Conservation (phyloP, 2,113 vertebrate species). For the Casuarius casuarius region DNA sequence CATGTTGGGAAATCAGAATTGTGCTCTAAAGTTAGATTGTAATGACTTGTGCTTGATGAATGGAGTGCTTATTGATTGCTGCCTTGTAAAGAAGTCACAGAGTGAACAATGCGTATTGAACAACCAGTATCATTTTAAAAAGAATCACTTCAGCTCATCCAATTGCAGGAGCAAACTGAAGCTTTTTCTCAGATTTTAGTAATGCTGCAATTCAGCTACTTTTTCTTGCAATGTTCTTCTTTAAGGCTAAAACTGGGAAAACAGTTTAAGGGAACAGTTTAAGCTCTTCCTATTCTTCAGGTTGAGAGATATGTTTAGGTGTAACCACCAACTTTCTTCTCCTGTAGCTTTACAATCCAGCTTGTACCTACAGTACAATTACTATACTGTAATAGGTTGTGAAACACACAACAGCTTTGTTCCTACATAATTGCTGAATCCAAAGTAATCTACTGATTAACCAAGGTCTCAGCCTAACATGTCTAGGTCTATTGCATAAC, state of each 20-base stretch:
- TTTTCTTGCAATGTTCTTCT: not conserved
- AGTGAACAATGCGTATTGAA: not conserved
- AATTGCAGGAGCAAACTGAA: not conserved
- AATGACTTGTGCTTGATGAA: not conserved
- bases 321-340: not conserved
- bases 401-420: not conserved
- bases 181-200: not conserved
- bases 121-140: not conserved
- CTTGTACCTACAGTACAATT: not conserved
- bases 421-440: not conserved
- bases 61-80: not conserved
- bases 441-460: constrained; percentile 18
- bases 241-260: not conserved
- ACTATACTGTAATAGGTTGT: not conserved
- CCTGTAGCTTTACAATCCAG: not conserved
- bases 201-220: not conserved
- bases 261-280: not conserved
- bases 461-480: not conserved
- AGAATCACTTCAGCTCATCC: not conserved
- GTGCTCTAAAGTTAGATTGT: not conserved
- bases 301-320: constrained; percentile 7
- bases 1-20: not conserved
- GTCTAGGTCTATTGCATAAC: not conserved
- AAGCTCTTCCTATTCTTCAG: not conserved
- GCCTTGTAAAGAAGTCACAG: not conserved